Evolutionary conservation across 2,888 invertebrate genomes (phyloP).

Genomic region (Heliconius ismenius): DNA sequence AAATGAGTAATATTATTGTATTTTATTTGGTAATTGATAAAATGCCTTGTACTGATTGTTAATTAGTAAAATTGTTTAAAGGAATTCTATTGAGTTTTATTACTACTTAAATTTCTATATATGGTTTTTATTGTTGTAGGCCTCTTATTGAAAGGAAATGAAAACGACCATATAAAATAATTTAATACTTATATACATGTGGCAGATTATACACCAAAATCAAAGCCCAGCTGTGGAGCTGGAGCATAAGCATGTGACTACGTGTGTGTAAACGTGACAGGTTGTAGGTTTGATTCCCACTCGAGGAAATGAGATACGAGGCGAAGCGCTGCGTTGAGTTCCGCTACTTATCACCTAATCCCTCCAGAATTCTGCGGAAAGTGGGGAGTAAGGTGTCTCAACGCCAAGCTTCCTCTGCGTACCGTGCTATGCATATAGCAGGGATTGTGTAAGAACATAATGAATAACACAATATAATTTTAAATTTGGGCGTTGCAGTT

Average conservation of each 20-base stretch:
- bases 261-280: not conserved
- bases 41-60: slow-evolving; percentile 15
- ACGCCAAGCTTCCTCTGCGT: not conserved
- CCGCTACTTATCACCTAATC: not conserved
- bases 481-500: too few relatives aligned
- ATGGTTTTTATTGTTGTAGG: not conserved
- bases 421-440: not conserved
- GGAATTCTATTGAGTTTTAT: slow-evolving; percentile 23
- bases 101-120: slow-evolving; percentile 7
- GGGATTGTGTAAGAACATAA: too few relatives aligned
- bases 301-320: not conserved
- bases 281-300: not conserved
- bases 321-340: not conserved
- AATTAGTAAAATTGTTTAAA: slow-evolving; percentile 22
- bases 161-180: not conserved
- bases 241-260: not conserved
- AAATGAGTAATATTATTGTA: slow-evolving; percentile 8
- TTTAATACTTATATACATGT: too few relatives aligned
- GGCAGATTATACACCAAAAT: too few relatives aligned
- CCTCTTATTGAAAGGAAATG: not conserved
- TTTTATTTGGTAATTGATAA: not conserved
- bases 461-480: too few relatives aligned
- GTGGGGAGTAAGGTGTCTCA: not conserved
- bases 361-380: not conserved
- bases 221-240: not conserved